phyloP scores from a whole-genome alignment of 1,140 invertebrate species.

The Trichonephila inaurata region DNA sequence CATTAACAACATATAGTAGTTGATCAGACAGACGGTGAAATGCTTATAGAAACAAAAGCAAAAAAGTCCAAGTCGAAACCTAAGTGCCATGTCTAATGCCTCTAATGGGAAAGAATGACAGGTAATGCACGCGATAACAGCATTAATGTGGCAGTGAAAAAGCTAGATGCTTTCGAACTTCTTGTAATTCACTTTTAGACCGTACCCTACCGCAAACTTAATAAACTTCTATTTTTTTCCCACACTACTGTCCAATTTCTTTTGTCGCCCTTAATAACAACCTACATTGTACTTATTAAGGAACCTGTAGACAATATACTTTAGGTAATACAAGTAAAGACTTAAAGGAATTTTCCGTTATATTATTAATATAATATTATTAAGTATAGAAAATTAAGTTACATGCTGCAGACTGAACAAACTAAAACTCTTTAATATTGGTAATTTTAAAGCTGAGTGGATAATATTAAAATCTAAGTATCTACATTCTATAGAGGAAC shows the following conservation, averaged over 20 bases:
- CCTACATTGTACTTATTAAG: not conserved
- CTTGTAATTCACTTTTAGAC: slow-evolving; percentile 72
- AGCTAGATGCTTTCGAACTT: slow-evolving; percentile 35
- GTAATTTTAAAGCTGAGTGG: not conserved
- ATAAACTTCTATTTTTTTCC: slow-evolving; percentile 37
- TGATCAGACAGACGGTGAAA: not conserved
- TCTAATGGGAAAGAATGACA: slow-evolving; percentile 63
- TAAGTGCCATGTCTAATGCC: slow-evolving; percentile 42
- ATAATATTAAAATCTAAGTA: not conserved
- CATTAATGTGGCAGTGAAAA: slow-evolving; percentile 74
- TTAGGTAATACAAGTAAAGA: not conserved
- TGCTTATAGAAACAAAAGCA: not conserved
- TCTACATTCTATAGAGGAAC: no score
- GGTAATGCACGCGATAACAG: slow-evolving; percentile 67
- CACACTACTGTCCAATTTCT: not conserved
- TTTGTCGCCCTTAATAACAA: slow-evolving; percentile 21
- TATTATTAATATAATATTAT: not conserved
- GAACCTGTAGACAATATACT: no score
- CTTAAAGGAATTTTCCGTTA: not conserved
- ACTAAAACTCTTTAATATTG: not conserved
- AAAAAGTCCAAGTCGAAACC: slow-evolving; percentile 29
- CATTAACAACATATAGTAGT: no score
- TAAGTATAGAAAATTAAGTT: not conserved
- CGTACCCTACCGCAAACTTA: slow-evolving; percentile 62
- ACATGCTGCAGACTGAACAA: not conserved